phyloP scores from a whole-genome alignment of 2,888 invertebrate species.

The Drosophila anomalata region DNA sequence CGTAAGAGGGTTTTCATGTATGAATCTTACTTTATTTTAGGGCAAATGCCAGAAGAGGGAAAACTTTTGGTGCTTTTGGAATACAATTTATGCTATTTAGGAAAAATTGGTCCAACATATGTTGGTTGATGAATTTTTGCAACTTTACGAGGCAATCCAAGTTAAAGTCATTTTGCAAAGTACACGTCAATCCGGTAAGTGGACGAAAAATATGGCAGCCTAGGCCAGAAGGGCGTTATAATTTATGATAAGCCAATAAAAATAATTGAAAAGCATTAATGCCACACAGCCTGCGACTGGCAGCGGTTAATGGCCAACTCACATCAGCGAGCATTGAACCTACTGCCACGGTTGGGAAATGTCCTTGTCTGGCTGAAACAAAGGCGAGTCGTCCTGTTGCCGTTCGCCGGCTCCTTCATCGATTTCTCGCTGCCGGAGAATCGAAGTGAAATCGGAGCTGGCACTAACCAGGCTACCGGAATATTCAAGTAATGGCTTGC shows the following conservation, averaged over 20 bases:
- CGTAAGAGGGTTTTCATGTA: neutral
- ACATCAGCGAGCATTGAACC: slow-evolving; percentile 40
- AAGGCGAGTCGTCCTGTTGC: slow-evolving; percentile 29
- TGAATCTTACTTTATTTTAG: neutral
- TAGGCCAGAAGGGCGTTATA: slow-evolving; percentile 61
- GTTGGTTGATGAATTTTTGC: slow-evolving; percentile 22
- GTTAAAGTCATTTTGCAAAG: slow-evolving; percentile 28
- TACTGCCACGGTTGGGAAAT: slow-evolving; percentile 20
- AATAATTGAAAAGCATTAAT: slow-evolving; percentile 74
- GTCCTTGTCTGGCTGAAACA: slow-evolving; percentile 41
- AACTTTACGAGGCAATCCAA: slow-evolving; percentile 31
- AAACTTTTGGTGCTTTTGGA: neutral
- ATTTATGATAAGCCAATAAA: slow-evolving; percentile 72
- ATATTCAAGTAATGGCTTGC: slow-evolving; percentile 66
- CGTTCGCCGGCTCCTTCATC: slow-evolving; percentile 31
- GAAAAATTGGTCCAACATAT: slow-evolving; percentile 24
- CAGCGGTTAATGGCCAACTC: slow-evolving; percentile 39
- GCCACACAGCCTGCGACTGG: slow-evolving; percentile 41
- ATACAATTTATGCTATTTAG: slow-evolving; percentile 9
- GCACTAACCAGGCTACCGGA: slow-evolving; percentile 43
- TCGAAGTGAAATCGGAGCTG: slow-evolving; percentile 39
- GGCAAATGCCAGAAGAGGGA: neutral
- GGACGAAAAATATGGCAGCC: slow-evolving; percentile 53
- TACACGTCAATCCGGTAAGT: slow-evolving; percentile 39
- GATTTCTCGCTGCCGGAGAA: slow-evolving; percentile 41